A percentile compares a stretch with the other conserved stretches of the same genome.
Evolutionary conservation across 2,888 invertebrate species (phyloP).

Genomic region (Thymelicus acteon): DNA sequence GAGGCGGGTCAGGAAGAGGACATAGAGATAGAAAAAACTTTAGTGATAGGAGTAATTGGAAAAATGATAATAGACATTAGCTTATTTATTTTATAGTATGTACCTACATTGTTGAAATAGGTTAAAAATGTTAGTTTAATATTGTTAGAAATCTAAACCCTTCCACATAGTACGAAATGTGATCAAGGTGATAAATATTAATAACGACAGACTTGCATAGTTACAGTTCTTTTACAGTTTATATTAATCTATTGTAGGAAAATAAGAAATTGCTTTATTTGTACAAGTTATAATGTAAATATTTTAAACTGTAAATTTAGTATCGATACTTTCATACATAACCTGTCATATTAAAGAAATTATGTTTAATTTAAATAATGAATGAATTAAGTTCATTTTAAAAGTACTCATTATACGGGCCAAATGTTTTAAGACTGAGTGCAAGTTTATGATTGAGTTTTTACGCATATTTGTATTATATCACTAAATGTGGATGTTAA

Average conservation of each 20-base stretch:
- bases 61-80: conserved; percentile 83
- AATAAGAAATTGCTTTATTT: conserved; percentile 39
- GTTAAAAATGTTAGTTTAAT: conserved; percentile 39
- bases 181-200: conserved; percentile 73
- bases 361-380: conserved; percentile 44
- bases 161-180: conserved; percentile 71
- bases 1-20: conserved; percentile 75
- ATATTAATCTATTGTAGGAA: conserved; percentile 52
- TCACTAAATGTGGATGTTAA: conserved; percentile 9
- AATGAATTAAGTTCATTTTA: conserved; percentile 55
- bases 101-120: conserved; percentile 43
- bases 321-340: conserved; percentile 50
- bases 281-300: conserved; percentile 62
- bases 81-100: conserved; percentile 48
- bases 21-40: conserved; percentile 79
- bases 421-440: conserved; percentile 83
- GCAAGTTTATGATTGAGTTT: conserved; percentile 66
- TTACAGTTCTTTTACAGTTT: conserved; percentile 59
- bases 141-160: conserved; percentile 48
- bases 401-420: conserved; percentile 78
- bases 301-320: conserved; percentile 47
- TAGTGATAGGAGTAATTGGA: conserved; percentile 81
- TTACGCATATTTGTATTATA: conserved; percentile 38
- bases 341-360: conserved; percentile 43
- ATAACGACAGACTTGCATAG: conserved; percentile 62